Conservation (phyloP, 2,113 vertebrate species). For the Raja brachyura region DNA sequence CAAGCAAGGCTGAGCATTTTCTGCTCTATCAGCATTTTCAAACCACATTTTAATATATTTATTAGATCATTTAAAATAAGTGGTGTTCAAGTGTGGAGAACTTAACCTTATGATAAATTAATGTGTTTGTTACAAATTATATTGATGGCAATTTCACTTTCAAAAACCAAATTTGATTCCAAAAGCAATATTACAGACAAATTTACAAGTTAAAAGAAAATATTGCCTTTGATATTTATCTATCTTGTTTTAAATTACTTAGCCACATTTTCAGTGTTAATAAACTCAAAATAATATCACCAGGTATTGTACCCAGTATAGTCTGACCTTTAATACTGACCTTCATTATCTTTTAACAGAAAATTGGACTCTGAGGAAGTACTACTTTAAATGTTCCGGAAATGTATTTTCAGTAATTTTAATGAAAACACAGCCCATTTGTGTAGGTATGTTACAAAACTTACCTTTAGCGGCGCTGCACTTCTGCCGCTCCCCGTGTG, state of each 20-base stretch:
- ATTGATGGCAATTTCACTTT: background rate
- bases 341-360: background rate
- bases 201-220: background rate
- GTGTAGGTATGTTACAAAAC: too few species aligned
- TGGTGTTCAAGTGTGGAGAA: background rate
- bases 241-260: background rate
- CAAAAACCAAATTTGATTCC: background rate
- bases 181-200: background rate
- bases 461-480: too few species aligned
- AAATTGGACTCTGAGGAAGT: background rate
- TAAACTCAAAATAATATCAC: background rate
- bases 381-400: background rate
- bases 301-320: background rate
- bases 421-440: background rate
- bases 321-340: background rate
- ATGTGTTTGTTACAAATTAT: background rate
- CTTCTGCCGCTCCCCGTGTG: too few species aligned
- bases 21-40: background rate
- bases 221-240: background rate
- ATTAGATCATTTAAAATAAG: background rate
- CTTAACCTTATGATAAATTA: too few species aligned
- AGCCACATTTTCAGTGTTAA: background rate
- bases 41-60: background rate
- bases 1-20: background rate
- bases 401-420: background rate